These are phyloP conservation scores for Prinia subflava DNA, from an alignment of 2,113 vertebrate genomes.

Conservation along the genomic window DNA sequence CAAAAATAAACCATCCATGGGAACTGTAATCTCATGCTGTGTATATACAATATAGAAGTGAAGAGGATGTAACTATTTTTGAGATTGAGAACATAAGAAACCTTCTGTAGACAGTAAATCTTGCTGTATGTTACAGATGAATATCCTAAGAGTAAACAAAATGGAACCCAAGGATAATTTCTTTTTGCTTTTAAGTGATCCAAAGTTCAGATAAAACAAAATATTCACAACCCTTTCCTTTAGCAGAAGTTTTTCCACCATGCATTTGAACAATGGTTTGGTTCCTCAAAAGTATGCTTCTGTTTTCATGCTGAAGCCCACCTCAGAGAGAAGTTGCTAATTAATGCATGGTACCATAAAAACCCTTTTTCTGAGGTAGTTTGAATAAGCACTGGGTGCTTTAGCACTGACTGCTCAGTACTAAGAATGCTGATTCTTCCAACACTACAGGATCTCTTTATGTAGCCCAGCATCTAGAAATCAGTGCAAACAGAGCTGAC, in stretches of 20 bases:
- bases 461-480: not conserved
- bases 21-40: not conserved
- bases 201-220: not conserved
- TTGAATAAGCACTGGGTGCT: not conserved
- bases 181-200: not conserved
- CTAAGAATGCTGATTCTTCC: not conserved
- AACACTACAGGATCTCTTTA: not conserved
- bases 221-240: not conserved
- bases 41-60: not conserved
- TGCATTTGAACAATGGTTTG: not conserved
- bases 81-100: not conserved
- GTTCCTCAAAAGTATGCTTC: not conserved
- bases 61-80: not conserved
- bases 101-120: not conserved
- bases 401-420: not conserved
- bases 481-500: not conserved
- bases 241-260: not conserved
- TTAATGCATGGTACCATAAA: not conserved
- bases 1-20: not conserved
- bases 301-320: not conserved
- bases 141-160: not conserved
- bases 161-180: not conserved
- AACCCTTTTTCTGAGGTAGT: not conserved
- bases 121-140: not conserved
- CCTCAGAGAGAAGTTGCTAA: not conserved